Percentiles rank a stretch among this genome's conserved stretches.
These are phyloP conservation scores for Megamerina dolium DNA, from an alignment of 2,888 invertebrate genomes.

Conservation along the genomic window DNA sequence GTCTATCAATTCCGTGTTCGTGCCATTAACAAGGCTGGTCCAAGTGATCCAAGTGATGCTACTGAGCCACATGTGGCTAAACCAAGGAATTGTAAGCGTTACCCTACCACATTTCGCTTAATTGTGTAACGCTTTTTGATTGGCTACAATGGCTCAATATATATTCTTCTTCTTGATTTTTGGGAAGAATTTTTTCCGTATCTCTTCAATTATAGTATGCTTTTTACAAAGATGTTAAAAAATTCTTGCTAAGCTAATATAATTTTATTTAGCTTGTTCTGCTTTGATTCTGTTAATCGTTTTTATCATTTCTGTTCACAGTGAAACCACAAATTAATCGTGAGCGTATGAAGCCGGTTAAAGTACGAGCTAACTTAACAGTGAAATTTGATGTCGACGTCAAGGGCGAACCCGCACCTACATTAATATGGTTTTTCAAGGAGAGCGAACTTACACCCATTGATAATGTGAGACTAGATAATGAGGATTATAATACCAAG, in stretches of 20 bases:
- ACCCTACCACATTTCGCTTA: too few relatives aligned
- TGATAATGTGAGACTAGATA: constrained; percentile 69
- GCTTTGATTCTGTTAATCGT: too few relatives aligned
- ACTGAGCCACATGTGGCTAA: constrained; percentile 83
- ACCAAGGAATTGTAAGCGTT: constrained; percentile 76
- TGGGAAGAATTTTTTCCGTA: too few relatives aligned
- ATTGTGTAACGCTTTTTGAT: too few relatives aligned
- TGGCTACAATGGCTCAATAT: too few relatives aligned
- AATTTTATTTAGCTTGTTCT: too few relatives aligned
- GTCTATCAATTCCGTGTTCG: constrained; percentile 93
- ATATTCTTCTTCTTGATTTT: too few relatives aligned
- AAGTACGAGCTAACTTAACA: constrained; percentile 82
- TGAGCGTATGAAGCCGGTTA: constrained; percentile 81
- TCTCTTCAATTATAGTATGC: not conserved
- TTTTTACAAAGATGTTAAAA: too few relatives aligned
- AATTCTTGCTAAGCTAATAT: too few relatives aligned
- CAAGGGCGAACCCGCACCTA: constrained; percentile 94
- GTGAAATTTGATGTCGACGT: constrained; percentile 92
- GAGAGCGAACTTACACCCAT: constrained; percentile 60
- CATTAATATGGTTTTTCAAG: constrained; percentile 65
- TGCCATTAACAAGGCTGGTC: constrained; percentile 92
- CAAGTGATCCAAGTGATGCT: constrained; percentile 83
- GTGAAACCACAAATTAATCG: constrained; percentile 94
- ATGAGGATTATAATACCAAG: constrained; percentile 88
- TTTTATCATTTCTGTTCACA: too few relatives aligned